Evolutionary conservation across 2,797 vertebrate genomes (phyloP), one percentile per base, ranked within the genome.

Genomic region (Tangara arthus): DNA sequence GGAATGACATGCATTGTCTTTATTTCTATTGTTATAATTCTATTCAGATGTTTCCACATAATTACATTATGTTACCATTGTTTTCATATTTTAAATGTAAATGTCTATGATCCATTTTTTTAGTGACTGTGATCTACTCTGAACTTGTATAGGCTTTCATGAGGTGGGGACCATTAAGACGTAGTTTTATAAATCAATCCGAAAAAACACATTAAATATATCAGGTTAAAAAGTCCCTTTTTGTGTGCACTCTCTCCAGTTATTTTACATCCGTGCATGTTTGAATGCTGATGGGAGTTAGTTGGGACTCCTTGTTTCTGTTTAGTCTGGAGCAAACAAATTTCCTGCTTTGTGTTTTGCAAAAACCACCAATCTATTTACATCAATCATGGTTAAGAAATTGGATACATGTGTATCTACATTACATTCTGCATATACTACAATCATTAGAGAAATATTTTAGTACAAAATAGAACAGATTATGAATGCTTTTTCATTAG

Each of bases 321-420:
- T 89, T 94, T 87, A 84, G 75, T 90, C 83, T 84, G 70, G 42
- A 84, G 41, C 72, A 90, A 95, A 81, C 56, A 90, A 59, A 95
- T 84, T 77, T 87, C 73, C 65, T 87, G 64, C 78, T 64, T 64
- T 4, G 3, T 5, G 1, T 93, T 93, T 94, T 87, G 68, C 79
- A 94, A 95, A 76, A 80, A 73, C 20, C 77, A 39, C 35, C 42
- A 23, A 39, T 46, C 17, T 61, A 72, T 66, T 87, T 79, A 50
- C 34, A 87, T 80, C 60, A 77, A 75, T 89, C 82, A 30, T 22
- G 26, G 56, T n/a, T 75, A 89, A 82, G 44, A 52, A 92, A 50
- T 50, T 78, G 35, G 49, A 53, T 94, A 71, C 71, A 71, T 64
- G 22, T 89, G 70, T 35, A 70, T 80, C 64, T 90, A 35, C 49